Percentiles rank a stretch among this genome's conserved stretches.
Conservation (phyloP, 2,888 invertebrate genomes). For the Artemia sinica region DNA sequence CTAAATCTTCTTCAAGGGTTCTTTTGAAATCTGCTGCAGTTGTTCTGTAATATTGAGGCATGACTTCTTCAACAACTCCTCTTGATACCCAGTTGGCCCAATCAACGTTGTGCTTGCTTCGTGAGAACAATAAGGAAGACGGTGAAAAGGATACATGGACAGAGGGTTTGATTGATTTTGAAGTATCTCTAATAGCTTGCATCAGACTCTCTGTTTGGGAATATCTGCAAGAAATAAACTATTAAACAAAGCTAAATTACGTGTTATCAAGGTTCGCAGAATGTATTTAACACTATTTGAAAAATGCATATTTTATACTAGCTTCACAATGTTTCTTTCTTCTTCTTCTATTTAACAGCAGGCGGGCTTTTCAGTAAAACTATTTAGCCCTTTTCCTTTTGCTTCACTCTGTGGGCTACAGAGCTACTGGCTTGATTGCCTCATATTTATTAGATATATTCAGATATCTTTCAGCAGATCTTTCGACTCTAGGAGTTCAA, state of each 20-base stretch:
- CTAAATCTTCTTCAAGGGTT: constrained; percentile 16
- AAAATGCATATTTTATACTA: too few relatives aligned
- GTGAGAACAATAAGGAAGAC: constrained; percentile 17
- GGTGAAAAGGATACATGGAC: constrained; percentile 18
- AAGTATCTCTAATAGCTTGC: constrained; percentile 10
- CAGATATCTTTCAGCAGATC: too few relatives aligned
- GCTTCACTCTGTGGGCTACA: too few relatives aligned
- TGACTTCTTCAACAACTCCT: constrained; percentile 18
- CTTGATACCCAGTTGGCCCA: constrained; percentile 18
- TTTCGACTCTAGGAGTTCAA: too few relatives aligned
- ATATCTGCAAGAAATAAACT: not conserved
- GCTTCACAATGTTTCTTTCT: too few relatives aligned
- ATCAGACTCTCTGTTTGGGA: constrained; percentile 17
- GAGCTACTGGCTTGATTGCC: too few relatives aligned
- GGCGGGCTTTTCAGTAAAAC: too few relatives aligned
- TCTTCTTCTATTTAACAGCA: too few relatives aligned
- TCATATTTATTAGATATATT: too few relatives aligned
- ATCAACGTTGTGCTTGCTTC: constrained; percentile 17
- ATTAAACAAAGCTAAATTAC: not conserved
- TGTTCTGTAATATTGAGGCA: constrained; percentile 19
- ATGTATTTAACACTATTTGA: too few relatives aligned
- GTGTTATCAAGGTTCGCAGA: too few relatives aligned
- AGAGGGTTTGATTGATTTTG: constrained; percentile 6
- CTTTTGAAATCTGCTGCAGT: constrained; percentile 17
- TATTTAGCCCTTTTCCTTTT: too few relatives aligned